A percentile compares a stretch with the other conserved stretches of the same genome.
Evolutionary conservation across 1,140 invertebrate genomes (phyloP).

Genomic region (Vanessa tameamea): DNA sequence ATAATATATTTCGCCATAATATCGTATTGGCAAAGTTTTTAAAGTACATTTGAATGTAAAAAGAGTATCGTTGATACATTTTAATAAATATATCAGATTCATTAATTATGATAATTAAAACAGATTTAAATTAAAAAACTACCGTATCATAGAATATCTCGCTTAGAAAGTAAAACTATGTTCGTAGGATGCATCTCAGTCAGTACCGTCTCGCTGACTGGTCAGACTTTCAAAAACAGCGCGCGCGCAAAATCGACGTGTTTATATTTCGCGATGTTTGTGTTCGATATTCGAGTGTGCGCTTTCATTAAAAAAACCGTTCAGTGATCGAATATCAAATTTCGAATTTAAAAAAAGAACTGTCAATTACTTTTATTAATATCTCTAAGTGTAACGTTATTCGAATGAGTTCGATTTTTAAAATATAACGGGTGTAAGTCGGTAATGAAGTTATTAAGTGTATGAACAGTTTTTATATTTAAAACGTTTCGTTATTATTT

Average conservation of each 20-base stretch:
- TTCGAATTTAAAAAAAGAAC: constrained; percentile 2
- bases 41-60: neutral
- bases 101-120: constrained; percentile 28
- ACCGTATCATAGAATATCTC: constrained; percentile 40
- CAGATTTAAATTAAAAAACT: constrained; percentile 31
- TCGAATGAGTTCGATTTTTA: neutral
- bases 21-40: neutral
- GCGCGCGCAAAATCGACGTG: constrained; percentile 18
- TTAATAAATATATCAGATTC: constrained; percentile 14
- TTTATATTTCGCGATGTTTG: constrained; percentile 19
- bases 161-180: constrained; percentile 59
- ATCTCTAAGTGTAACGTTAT: constrained; percentile 18
- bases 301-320: constrained; percentile 6
- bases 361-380: constrained; percentile 1
- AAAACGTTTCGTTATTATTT: neutral
- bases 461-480: neutral
- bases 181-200: constrained; percentile 40
- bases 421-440: too few relatives aligned
- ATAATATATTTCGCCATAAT: too few relatives aligned
- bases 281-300: constrained; percentile 9
- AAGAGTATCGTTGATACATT: neutral
- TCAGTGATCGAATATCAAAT: constrained; percentile 3
- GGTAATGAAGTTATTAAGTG: neutral
- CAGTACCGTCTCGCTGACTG: constrained; percentile 61
- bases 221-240: constrained; percentile 67